Base-by-base conservation (phyloP, 1,140 invertebrate species). In the Melanaphis sacchari region DNA sequence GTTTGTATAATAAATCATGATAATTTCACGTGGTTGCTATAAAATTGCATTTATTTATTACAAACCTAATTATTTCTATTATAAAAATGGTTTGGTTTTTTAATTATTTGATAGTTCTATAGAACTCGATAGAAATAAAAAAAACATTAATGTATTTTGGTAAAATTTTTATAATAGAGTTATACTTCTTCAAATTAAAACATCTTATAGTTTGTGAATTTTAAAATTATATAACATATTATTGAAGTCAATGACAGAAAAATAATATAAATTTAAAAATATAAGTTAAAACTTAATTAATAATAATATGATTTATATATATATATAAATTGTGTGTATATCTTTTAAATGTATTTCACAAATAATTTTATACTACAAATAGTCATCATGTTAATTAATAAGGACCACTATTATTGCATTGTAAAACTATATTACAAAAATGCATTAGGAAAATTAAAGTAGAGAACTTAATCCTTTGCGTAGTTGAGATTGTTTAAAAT, bases 401-500 rank as follows among this genome's bases (percentile, higher is more conserved):
- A 76, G 59, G 59, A 76, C 18, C 15, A n/a, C n/a, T 76, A 76
- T 76, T 76, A 76, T 76, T 76, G n/a, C 15, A 76, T 76, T 76
- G 31, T 76, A 5, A 18, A 76, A 76, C 15, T n/a, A 76, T 76
- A 15, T n/a, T n/a, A n/a, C 31, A 76, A 76, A 76, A n/a, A 76
- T 76, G 36, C 59, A 76, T 36, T 36, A 66, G 59, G 59, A n/a
- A 36, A 76, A n/a, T 76, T 76, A 76, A 76, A 76, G 59, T n/a
- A 76, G 59, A 76, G n/a, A 76, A 76, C 59, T 76, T 76, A 76
- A 76, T 76, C 59, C 59, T 8, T 76, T 31, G 31, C 18, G 59
- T 76, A n/a, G 59, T 76, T n/a, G 59, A 76, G n/a, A 76, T n/a
- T n/a, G 31, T 76, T 76, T n/a, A 76, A 66, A 76, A 76, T n/a